Percentiles rank a stretch among this genome's conserved stretches.
These are phyloP conservation scores for Rhagoletis pomonella DNA, from an alignment of 1,140 invertebrate species.

Conservation along the genomic window DNA sequence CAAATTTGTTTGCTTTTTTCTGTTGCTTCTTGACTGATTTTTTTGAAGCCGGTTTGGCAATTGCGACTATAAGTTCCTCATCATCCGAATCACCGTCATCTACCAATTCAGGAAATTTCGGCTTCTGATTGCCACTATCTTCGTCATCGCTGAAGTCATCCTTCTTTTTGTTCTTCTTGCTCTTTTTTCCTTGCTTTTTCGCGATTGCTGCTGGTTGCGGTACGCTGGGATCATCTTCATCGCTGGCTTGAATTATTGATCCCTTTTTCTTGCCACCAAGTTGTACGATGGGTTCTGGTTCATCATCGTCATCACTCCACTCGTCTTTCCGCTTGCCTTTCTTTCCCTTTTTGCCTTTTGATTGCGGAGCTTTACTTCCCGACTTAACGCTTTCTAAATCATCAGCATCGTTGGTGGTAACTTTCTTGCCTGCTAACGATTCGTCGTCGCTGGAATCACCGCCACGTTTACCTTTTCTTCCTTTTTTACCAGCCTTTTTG, in stretches of 20 bases:
- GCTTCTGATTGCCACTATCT: conserved; percentile 56
- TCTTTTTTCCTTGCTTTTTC: conserved; percentile 64
- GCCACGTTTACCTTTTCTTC: conserved; percentile 70
- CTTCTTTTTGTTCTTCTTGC: conserved; percentile 72
- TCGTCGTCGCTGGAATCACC: conserved; percentile 69
- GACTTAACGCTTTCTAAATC: conserved; percentile 75
- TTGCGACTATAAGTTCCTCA: conserved; percentile 53
- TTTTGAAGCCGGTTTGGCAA: conserved; percentile 63
- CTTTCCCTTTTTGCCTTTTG: conserved; percentile 74
- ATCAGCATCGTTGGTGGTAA: conserved; percentile 70
- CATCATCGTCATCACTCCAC: conserved; percentile 66
- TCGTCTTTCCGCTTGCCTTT: conserved; percentile 70
- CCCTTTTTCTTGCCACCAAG: conserved; percentile 32
- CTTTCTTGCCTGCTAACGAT: conserved; percentile 57
- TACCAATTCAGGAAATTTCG: conserved; percentile 46
- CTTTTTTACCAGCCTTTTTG: conserved; percentile 63
- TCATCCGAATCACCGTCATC: conserved; percentile 59
- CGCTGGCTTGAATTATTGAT: conserved; percentile 53
- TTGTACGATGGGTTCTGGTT: conserved; percentile 28
- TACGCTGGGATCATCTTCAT: conserved; percentile 71
- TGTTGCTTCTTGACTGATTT: conserved; percentile 67
- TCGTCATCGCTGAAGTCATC: conserved; percentile 63
- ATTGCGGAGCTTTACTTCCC: conserved; percentile 76
- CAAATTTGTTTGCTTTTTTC: conserved; percentile 65
- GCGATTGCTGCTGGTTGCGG: conserved; percentile 67